Evolutionary conservation across 2,797 vertebrate species (phyloP).

Genomic region (Neosilurus hyrtlii): DNA sequence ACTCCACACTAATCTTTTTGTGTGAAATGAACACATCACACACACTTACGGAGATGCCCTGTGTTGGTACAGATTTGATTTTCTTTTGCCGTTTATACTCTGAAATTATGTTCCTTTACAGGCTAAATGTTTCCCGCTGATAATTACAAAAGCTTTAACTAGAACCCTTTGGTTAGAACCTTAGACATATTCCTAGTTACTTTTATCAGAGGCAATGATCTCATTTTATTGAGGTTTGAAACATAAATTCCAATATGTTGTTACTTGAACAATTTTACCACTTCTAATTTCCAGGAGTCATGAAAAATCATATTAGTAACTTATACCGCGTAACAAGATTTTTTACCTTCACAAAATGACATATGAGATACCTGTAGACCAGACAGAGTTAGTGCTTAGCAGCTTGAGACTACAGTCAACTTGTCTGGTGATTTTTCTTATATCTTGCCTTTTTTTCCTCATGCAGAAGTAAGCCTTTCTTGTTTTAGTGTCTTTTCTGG

Average conservation of each 20-base stretch:
- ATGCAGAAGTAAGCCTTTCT: too few relatives aligned
- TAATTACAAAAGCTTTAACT: not conserved
- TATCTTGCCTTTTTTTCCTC: too few relatives aligned
- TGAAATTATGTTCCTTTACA: not conserved
- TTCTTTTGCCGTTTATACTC: not conserved
- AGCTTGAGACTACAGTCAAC: too few relatives aligned
- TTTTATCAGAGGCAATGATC: not conserved
- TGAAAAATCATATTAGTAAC: not conserved
- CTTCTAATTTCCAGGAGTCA: not conserved
- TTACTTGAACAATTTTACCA: not conserved
- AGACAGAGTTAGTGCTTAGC: too few relatives aligned
- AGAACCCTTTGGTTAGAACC: not conserved
- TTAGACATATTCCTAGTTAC: not conserved
- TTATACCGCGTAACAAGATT: not conserved
- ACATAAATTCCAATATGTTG: not conserved
- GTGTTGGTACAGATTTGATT: not conserved
- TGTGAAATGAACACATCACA: not conserved
- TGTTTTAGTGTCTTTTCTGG: too few relatives aligned
- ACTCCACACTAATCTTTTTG: constrained; percentile 48
- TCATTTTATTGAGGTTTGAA: not conserved
- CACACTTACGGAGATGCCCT: not conserved
- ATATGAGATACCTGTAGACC: too few relatives aligned
- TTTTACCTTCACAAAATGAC: too few relatives aligned
- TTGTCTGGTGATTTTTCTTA: too few relatives aligned
- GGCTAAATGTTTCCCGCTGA: not conserved